These are phyloP conservation scores for Triplophysa yarkandensis DNA, from an alignment of 2,797 vertebrate genomes.

Conservation along the genomic window DNA sequence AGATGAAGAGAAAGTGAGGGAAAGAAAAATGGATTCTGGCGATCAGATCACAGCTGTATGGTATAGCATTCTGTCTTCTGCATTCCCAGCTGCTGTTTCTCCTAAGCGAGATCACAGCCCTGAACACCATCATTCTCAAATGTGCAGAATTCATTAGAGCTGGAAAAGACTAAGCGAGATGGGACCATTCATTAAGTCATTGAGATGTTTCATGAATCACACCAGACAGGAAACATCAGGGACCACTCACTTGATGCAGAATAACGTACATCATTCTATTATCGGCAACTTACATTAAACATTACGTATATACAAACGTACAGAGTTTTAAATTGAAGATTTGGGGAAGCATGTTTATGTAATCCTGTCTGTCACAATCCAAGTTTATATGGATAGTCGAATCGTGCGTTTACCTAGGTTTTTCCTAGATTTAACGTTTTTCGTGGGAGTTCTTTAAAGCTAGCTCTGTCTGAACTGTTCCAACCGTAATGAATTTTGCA, in stretches of 20 bases:
- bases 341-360: constrained; percentile 1
- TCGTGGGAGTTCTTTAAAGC: background rate
- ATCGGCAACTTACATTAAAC: constrained; percentile 1
- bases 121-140: constrained; percentile 59
- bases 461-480: constrained; percentile 42
- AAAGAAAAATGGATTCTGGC: constrained; percentile 60
- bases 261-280: constrained; percentile 13
- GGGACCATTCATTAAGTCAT: constrained; percentile 33
- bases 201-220: constrained; percentile 42
- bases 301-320: constrained; percentile 4
- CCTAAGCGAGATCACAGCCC: constrained; percentile 44
- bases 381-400: background rate
- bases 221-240: constrained; percentile 3
- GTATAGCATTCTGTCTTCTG: constrained; percentile 62
- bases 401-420: background rate
- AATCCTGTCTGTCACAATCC: background rate
- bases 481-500: constrained; percentile 70
- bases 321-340: background rate
- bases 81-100: constrained; percentile 44
- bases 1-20: constrained; percentile 47
- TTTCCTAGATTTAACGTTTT: background rate
- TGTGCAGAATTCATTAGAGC: constrained; percentile 72
- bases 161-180: constrained; percentile 35
- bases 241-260: background rate
- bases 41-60: constrained; percentile 56